Percentiles rank a stretch among this genome's conserved stretches.
These are phyloP conservation scores for Ceratosolen fusciceps DNA, from an alignment of 1,140 invertebrate species.

Conservation along the genomic window DNA sequence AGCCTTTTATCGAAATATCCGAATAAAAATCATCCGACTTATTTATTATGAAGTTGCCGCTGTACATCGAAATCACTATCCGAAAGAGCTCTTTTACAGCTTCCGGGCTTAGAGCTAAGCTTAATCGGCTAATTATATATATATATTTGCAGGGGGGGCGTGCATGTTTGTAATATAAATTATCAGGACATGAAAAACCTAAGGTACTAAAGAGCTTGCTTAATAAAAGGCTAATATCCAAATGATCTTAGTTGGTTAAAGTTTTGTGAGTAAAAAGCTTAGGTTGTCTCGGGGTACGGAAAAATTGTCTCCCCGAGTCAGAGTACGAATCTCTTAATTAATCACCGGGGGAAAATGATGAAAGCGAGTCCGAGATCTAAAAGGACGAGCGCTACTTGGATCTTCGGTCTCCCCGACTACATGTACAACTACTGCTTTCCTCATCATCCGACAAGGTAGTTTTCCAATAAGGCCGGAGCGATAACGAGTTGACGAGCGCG, in stretches of 20 bases:
- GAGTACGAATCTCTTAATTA: constrained; percentile 38
- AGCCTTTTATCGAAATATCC: background rate
- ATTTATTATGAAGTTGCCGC: no score
- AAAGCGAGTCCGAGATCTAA: background rate
- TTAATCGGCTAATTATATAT: background rate
- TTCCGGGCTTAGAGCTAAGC: background rate
- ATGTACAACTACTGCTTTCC: background rate
- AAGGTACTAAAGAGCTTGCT: no score
- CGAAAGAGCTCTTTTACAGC: background rate
- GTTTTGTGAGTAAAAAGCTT: no score
- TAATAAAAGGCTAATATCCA: no score
- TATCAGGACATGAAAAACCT: no score
- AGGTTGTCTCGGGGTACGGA: background rate
- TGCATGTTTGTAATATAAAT: no score
- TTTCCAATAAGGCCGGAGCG: constrained; percentile 27
- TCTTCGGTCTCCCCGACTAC: background rate
- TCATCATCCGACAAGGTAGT: background rate
- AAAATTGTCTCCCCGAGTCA: background rate
- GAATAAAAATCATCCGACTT: background rate
- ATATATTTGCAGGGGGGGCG: background rate
- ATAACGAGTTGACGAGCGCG: constrained; percentile 3
- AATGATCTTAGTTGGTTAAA: no score
- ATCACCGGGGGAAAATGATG: background rate
- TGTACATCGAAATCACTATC: background rate
- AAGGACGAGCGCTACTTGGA: constrained; percentile 5